phyloP scores from a whole-genome alignment of 2,113 vertebrate species.

The Xiphias gladius region DNA sequence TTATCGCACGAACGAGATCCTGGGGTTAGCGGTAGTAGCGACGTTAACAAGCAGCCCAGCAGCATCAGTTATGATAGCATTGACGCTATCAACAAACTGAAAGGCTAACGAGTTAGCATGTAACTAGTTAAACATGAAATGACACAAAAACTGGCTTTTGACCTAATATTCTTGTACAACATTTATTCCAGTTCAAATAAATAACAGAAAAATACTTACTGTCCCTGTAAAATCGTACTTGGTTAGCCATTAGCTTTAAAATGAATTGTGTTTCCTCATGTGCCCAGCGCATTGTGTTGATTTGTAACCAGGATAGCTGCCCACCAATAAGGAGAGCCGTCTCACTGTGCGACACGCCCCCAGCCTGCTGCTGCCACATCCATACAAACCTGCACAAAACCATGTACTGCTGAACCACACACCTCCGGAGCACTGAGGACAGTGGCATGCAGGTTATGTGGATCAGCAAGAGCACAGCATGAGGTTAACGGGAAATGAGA shows the following conservation, averaged over 20 bases:
- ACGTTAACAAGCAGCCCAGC: slow-evolving; percentile 6
- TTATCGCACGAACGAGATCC: neutral
- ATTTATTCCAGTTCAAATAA: accelerated
- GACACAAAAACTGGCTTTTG: neutral
- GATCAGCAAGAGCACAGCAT: neutral
- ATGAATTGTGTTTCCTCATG: slow-evolving; percentile 64
- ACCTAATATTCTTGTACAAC: neutral
- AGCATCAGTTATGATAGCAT: slow-evolving; percentile 23
- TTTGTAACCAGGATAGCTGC: slow-evolving; percentile 81
- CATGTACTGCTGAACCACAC: neutral
- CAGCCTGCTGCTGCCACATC: slow-evolving; percentile 3
- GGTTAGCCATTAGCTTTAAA: slow-evolving; percentile 1
- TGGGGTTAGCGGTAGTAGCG: neutral
- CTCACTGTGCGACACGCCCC: slow-evolving; percentile 62
- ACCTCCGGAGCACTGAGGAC: neutral
- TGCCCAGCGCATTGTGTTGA: slow-evolving; percentile 67
- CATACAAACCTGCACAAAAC: slow-evolving; percentile 7
- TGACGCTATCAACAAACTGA: slow-evolving; percentile 69
- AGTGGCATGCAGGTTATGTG: neutral
- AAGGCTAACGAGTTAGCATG: slow-evolving; percentile 53
- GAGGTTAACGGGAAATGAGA: neutral
- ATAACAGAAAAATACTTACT: slow-evolving; percentile 46
- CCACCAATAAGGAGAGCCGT: slow-evolving; percentile 74
- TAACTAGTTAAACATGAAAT: slow-evolving; percentile 8
- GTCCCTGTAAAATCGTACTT: neutral